Base-by-base conservation (phyloP, 2,797 vertebrate genomes). In the Mus spretus region DNA sequence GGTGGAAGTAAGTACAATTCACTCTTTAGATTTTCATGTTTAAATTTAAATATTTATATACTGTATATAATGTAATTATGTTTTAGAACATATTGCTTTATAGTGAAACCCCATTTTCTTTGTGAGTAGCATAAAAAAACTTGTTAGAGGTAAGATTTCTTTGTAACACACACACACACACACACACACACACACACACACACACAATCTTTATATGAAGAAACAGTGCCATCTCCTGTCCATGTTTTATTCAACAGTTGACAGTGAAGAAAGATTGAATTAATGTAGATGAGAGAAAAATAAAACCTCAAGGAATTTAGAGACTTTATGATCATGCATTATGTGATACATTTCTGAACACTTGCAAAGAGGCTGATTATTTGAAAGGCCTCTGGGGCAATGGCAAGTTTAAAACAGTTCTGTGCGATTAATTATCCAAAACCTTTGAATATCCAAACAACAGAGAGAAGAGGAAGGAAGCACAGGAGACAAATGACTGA, bases 201-300 rank as follows among this genome's bases (percentile, higher is more conserved):
- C 34, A 17, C 6, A 72, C 67, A n/a, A 24, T 12, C 11, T 86
- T 24, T n/a, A 87, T 72, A 89, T 92, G 90, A 96, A 93, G 90
- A 89, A 95, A 98, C 63, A 96, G 96, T 96, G 97, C 94, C 97
- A 97, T 94, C 96, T 97, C 96, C 97, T 97, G 97, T 96, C 90
- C 93, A 80, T 88, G 20, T 94, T 95, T 96, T 91, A 92, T 77
- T 96, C 90, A 95, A 94, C 74, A 95, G 44, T 50, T 89, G 75
- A 20, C 6, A 57, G 92, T 89, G 89, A 96, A 92, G 40, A 90
- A 95, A 91, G 37, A 94, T 26, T 53, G 63, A 40, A 50, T 89
- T 96, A 92, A 93, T 40, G 83, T 53, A 94, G 6, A 96, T 92
- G 3, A 96, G 14, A 6, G 67, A 61, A 86, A 94, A 95, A 57